These are phyloP conservation scores for Carassius carassius DNA, from an alignment of 2,113 vertebrate species.

Conservation along the genomic window DNA sequence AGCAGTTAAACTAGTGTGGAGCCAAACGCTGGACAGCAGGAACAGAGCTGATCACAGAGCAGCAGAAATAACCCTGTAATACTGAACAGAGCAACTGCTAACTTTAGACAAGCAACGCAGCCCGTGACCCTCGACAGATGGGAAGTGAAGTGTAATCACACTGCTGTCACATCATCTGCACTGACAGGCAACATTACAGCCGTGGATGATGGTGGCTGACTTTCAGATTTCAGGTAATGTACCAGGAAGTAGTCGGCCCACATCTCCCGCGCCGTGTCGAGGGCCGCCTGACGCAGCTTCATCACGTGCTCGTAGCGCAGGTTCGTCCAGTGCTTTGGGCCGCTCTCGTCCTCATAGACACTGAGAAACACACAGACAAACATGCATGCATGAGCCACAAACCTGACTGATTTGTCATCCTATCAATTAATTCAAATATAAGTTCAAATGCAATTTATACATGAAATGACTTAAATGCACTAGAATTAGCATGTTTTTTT, in stretches of 20 bases:
- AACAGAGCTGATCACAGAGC: not conserved
- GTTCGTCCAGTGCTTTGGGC: constrained; percentile 86
- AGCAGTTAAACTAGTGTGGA: not conserved
- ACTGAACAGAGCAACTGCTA: not conserved
- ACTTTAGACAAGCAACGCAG: not conserved
- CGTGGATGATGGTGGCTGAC: not conserved
- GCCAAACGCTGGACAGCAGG: not conserved
- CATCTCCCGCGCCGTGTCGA: constrained; percentile 81
- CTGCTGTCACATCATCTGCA: not conserved
- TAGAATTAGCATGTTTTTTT: not conserved
- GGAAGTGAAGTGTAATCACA: not conserved
- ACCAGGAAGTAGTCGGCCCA: constrained; percentile 91
- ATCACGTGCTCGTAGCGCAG: constrained; percentile 84
- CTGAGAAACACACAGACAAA: constrained; percentile 59
- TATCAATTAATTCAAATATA: too few species aligned
- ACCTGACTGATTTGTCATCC: too few species aligned
- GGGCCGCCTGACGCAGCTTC: constrained; percentile 86
- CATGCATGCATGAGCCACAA: not conserved
- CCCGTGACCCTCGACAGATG: not conserved
- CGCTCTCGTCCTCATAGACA: constrained; percentile 79
- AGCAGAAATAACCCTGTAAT: not conserved
- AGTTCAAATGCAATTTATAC: too few species aligned
- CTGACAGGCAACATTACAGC: not conserved
- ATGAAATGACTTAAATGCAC: too few species aligned
- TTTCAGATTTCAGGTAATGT: constrained; percentile 42